Percentiles rank a stretch among this genome's conserved stretches.
These are phyloP conservation scores for Osmoderma eremita DNA, from an alignment of 2,888 invertebrate species.

Conservation along the genomic window DNA sequence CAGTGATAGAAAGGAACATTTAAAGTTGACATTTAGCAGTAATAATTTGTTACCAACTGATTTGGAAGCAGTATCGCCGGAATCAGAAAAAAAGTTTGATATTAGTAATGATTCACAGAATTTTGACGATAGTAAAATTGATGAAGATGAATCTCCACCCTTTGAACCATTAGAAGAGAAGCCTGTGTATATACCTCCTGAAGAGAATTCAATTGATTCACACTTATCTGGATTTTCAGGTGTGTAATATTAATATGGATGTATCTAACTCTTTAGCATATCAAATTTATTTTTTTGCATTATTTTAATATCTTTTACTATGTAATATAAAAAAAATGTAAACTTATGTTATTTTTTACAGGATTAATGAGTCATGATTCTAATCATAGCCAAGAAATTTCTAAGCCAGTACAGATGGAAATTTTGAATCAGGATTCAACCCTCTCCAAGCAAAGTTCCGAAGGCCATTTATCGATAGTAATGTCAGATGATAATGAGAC, in stretches of 20 bases:
- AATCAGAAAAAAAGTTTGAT: conserved; percentile 67
- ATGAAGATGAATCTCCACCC: conserved; percentile 73
- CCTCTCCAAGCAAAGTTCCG: conserved; percentile 71
- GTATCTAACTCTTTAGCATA: not conserved
- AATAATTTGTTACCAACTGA: conserved; percentile 77
- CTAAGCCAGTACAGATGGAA: conserved; percentile 55
- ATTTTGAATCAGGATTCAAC: conserved; percentile 70
- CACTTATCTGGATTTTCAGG: conserved; percentile 69
- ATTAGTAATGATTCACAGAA: conserved; percentile 57
- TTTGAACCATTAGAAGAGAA: conserved; percentile 71
- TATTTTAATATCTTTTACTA: conserved; percentile 12
- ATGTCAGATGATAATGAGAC: conserved; percentile 65
- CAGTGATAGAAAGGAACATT: conserved; percentile 50
- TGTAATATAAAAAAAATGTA: conserved; percentile 17
- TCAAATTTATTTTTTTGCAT: not conserved
- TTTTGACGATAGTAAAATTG: conserved; percentile 66
- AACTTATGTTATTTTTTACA: conserved; percentile 43
- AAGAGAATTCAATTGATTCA: conserved; percentile 69
- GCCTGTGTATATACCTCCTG: conserved; percentile 58
- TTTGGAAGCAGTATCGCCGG: conserved; percentile 84
- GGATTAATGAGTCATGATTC: conserved; percentile 68
- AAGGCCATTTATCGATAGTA: conserved; percentile 68
- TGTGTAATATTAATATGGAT: conserved; percentile 35
- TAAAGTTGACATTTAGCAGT: conserved; percentile 53
- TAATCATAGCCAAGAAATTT: conserved; percentile 53